phyloP scores from a whole-genome alignment of 1,140 invertebrate genomes.

The Zophobas morio region DNA sequence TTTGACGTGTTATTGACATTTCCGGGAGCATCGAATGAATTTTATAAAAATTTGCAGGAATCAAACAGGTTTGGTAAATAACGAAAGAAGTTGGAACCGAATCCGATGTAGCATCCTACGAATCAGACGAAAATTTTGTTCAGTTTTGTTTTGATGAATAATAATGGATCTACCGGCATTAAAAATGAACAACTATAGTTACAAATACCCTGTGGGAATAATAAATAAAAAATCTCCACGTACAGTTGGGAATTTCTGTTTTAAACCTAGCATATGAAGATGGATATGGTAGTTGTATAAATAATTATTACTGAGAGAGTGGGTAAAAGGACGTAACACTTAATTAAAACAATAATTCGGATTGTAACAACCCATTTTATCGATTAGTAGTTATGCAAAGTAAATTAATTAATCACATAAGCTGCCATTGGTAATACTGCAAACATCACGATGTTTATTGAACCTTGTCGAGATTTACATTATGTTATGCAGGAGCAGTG shows the following conservation, averaged over 20 bases:
- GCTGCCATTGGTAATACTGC: too few relatives aligned
- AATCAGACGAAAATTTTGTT: constrained; percentile 15
- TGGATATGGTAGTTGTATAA: too few relatives aligned
- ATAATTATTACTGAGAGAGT: too few relatives aligned
- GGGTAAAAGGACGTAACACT: too few relatives aligned
- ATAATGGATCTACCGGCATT: constrained; percentile 15
- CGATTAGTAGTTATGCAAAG: too few relatives aligned
- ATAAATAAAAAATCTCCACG: neutral
- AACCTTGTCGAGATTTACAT: too few relatives aligned
- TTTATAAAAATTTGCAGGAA: constrained; percentile 30
- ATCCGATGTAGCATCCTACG: constrained; percentile 4
- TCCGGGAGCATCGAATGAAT: neutral
- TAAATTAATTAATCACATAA: too few relatives aligned
- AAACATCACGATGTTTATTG: too few relatives aligned
- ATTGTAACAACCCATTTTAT: too few relatives aligned
- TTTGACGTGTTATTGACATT: constrained; percentile 19
- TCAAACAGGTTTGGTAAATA: constrained; percentile 32
- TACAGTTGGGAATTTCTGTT: neutral
- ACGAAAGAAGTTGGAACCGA: constrained; percentile 5
- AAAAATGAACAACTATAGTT: constrained; percentile 4
- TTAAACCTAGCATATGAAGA: too few relatives aligned
- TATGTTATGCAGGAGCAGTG: too few relatives aligned
- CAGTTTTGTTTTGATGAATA: constrained; percentile 23
- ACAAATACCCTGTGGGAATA: neutral
- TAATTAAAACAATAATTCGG: too few relatives aligned